Base-by-base conservation (phyloP, 2,888 invertebrate genomes). In the Mechanitis messenoides region DNA sequence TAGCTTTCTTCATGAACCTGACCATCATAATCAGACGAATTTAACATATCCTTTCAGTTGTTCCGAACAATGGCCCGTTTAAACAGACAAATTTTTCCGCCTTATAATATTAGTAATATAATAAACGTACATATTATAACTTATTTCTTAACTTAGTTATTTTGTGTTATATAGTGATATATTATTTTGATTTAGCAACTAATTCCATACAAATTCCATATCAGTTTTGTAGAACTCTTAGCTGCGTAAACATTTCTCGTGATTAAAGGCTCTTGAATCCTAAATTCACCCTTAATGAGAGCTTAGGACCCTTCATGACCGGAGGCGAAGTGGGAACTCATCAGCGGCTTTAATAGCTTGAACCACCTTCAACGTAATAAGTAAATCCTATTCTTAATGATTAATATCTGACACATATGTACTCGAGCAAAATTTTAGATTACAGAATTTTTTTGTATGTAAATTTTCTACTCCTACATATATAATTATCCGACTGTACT, bases 271-370 rank as follows among this genome's bases (percentile, higher is more conserved):
- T 76, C 75, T 75, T 73, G 75, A 78, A 77, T 74, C 78, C 80
- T 83, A 85, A 85, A 83, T 80, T 81, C 78, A 78, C 78, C 76
- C 78, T 80, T 85, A 87, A 87, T 86, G 85, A 85, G 83, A 77
- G 77, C 74, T 75, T 75, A 75, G 70, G 69, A 75, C 80, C 83
- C 83, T 79, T 69, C 76, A 66, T 81, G 79, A 71, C 85, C 84
- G 76, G 80, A 82, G 84, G 85, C 84, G 78, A 84, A 81, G 76
- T 78, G 76, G 77, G 80, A 77, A 74, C 82, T 83, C 86, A 84
- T 87, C 85, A 81, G 77, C 64, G 78, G 64, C 74, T 81, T 83
- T 87, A 87, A 87, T 85, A 84, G 78, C 75, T 74, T 76, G 80
- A 79, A 80, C 75, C 78, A 77, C 81, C 82, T 79, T 71, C 70